Percentiles rank a stretch among this genome's conserved stretches.
Conservation (phyloP, 2,888 invertebrate species). For the Lasioglossum calceatum region DNA sequence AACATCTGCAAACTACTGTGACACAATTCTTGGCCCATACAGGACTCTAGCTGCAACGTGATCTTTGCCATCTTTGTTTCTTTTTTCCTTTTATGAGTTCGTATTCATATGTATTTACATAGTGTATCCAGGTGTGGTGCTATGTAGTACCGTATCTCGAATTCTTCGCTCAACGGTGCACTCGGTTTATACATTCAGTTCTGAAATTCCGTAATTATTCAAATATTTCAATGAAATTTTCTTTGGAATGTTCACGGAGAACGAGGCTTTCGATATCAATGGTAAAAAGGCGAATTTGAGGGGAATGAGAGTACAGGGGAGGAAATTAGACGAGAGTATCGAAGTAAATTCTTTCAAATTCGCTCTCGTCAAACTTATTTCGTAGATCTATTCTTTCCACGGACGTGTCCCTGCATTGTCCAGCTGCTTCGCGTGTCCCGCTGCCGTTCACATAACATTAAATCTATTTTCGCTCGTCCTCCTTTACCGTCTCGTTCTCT, state of each 20-base stretch:
- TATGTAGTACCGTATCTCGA: background rate
- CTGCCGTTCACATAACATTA: conserved; percentile 40
- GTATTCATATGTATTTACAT: background rate
- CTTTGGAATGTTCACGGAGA: background rate
- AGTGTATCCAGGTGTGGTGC: background rate
- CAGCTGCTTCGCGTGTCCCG: conserved; percentile 23
- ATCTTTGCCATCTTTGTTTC: background rate
- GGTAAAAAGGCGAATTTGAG: background rate
- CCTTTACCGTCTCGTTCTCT: conserved; percentile 39
- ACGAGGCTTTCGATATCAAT: background rate
- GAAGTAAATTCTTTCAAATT: background rate
- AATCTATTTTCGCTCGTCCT: conserved; percentile 64
- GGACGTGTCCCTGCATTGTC: background rate
- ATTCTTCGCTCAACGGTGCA: background rate
- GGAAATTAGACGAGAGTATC: background rate
- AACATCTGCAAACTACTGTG: background rate
- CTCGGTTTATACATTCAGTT: background rate
- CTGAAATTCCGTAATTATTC: background rate
- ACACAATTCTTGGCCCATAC: background rate
- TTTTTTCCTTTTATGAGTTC: background rate
- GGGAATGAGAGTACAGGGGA: background rate
- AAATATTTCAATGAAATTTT: background rate
- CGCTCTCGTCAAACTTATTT: background rate
- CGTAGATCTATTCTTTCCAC: background rate
- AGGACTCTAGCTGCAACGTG: background rate